Evolutionary conservation across 2,797 vertebrate genomes (phyloP).

Genomic region (Miichthys miiuy): DNA sequence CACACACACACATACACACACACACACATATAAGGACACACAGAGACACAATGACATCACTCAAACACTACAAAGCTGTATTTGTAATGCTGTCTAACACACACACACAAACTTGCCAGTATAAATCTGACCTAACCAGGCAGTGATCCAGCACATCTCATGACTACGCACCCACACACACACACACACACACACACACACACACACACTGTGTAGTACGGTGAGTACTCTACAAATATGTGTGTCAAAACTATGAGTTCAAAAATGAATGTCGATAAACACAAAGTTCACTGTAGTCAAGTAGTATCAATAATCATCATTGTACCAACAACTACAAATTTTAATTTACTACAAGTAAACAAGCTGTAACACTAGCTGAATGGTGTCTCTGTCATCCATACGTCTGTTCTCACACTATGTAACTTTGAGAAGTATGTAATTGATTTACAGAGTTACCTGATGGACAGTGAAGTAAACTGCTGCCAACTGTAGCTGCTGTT

Average conservation of each 20-base stretch:
- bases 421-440: too few species aligned
- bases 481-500: too few species aligned
- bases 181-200: conserved; percentile 6
- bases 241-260: not conserved
- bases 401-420: too few species aligned
- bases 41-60: conserved; percentile 24
- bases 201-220: not conserved
- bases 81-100: conserved; percentile 9
- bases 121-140: not conserved
- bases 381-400: too few species aligned
- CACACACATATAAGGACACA: not conserved
- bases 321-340: too few species aligned
- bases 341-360: too few species aligned
- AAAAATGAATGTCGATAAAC: too few species aligned
- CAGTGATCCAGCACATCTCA: conserved; percentile 13
- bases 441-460: too few species aligned
- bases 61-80: conserved; percentile 31
- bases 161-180: conserved; percentile 18
- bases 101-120: not conserved
- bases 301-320: too few species aligned
- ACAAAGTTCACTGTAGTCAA: too few species aligned
- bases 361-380: too few species aligned
- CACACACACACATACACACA: not conserved
- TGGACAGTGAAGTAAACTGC: too few species aligned
- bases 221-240: not conserved